Evolutionary conservation across 1,140 invertebrate genomes (phyloP), one percentile per base, ranked within the genome.

Genomic region (Bemisia tabaci): DNA sequence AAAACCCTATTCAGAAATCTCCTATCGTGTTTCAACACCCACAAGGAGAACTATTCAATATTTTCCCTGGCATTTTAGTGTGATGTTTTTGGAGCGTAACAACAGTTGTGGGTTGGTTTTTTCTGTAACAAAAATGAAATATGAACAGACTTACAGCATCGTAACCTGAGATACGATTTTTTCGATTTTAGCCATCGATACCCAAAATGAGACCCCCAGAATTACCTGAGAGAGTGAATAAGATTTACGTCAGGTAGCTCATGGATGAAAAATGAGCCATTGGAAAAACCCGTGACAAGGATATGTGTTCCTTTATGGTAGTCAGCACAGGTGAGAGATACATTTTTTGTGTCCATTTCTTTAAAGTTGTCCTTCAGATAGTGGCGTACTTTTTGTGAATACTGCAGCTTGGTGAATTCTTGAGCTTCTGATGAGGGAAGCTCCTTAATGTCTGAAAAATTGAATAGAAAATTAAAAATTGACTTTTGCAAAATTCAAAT

Each of bases 161-260:
- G n/a, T n/a, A n/a, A n/a, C n/a, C n/a, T n/a, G n/a, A n/a, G n/a
- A n/a, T n/a, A n/a, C n/a, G n/a, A n/a, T n/a, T n/a, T n/a, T n/a
- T n/a, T n/a, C n/a, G n/a, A n/a, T n/a, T n/a, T n/a, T n/a, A n/a
- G n/a, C n/a, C n/a, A n/a, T n/a, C n/a, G n/a, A n/a, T n/a, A n/a
- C n/a, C n/a, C n/a, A n/a, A n/a, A n/a, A n/a, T n/a, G n/a, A n/a
- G n/a, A n/a, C n/a, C n/a, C 33, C 17, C 33, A 48, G 24, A 62
- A 65, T 33, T 78, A 86, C 85, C 81, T 85, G 2, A 97, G 79
- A 1, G 91, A 94, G 79, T 97, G 93, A 65, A 98, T 93, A 65
- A 95, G 78, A 75, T 88, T 95, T 24, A 93, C 90, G 58, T 94
- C 91, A 5, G 95, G 94, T 79, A 97, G 83, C 77, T 97, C 93